Conservation (phyloP, 2,888 invertebrate species). For the Lithophane semibrunnea region DNA sequence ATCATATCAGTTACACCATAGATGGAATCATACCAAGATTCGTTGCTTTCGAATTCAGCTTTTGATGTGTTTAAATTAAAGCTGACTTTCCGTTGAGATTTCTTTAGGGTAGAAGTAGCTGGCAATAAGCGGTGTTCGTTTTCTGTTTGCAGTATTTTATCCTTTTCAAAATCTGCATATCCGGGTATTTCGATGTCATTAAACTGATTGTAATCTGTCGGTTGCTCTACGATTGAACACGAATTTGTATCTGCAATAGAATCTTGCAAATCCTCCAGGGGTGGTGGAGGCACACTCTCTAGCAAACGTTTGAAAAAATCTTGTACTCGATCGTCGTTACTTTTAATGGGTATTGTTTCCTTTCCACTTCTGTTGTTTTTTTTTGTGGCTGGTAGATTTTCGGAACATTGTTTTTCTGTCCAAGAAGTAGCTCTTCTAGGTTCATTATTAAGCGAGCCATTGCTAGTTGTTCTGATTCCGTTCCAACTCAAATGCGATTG, state of each 20-base stretch:
- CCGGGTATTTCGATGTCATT: conserved; percentile 79
- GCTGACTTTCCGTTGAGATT: conserved; percentile 74
- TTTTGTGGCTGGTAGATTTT: not conserved
- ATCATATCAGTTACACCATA: conserved; percentile 81
- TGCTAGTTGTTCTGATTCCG: conserved; percentile 68
- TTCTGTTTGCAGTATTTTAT: conserved; percentile 71
- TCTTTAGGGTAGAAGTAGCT: conserved; percentile 82
- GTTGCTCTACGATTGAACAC: conserved; percentile 61
- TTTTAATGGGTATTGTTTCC: conserved; percentile 40
- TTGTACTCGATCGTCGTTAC: conserved; percentile 76
- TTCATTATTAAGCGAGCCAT: conserved; percentile 68
- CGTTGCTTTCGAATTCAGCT: conserved; percentile 71
- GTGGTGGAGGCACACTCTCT: conserved; percentile 84
- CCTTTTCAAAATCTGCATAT: conserved; percentile 81
- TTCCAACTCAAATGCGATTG: conserved; percentile 70
- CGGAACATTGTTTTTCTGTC: conserved; percentile 60
- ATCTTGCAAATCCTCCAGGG: conserved; percentile 71
- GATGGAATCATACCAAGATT: conserved; percentile 84
- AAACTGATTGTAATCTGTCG: conserved; percentile 68
- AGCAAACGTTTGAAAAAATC: conserved; percentile 81
- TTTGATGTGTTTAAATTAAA: conserved; percentile 73
- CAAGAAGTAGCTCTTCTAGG: conserved; percentile 72
- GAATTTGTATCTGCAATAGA: conserved; percentile 47
- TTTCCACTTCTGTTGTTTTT: conserved; percentile 25
- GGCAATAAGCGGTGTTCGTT: conserved; percentile 67